Base-by-base conservation (phyloP, 2,888 invertebrate genomes). In the Drosophila atripex region DNA sequence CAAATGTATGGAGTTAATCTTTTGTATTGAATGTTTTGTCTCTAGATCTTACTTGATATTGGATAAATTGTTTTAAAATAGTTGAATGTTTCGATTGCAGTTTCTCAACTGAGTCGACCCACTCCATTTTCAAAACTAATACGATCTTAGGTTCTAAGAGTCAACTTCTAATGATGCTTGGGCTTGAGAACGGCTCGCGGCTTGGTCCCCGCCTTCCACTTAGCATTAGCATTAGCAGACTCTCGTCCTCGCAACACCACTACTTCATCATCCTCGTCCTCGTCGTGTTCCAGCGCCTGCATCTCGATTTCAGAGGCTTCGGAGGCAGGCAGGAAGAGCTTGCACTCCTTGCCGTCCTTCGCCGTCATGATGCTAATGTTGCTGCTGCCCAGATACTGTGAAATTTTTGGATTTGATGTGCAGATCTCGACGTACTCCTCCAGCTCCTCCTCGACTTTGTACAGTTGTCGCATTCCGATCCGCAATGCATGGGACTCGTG, bases 361-460 rank as follows among this genome's bases (percentile, higher is more conserved):
- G 82, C 86, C 4, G 90, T 75, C 75, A 86, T 80, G 14, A 91
- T 79, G 75, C 90, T 89, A 2, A 91, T 87, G 66, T 89, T 86
- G 28, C 84, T 82, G 68, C 89, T 87, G 63, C 85, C 86, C 63
- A 91, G 77, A 47, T 86, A 86, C 57, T 91, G 90, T 6, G 78
- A 79, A 21, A 91, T 71, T 65, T 91, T 90, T 39, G 89, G 82
- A 57, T 90, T 89, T 14, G 90, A 88, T 14, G 90, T 80, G 65
- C 89, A 90, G 46, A 91, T 88, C 76, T 92, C 91, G 43, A 91
- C 87, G 64, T 89, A 91, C 69, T 92, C 91, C 11, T 89, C 90
- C 21, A 91, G 85, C 52, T 92, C 91, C 61, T 91, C 90, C 71
- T 92, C 92, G 0, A 87, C 76, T 28, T 83, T 78, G 75, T 91